Percentiles rank a stretch among this genome's conserved stretches.
These are phyloP conservation scores for Enteromius afrohamiltoni DNA, from an alignment of 2,797 vertebrate genomes.

Conservation along the genomic window DNA sequence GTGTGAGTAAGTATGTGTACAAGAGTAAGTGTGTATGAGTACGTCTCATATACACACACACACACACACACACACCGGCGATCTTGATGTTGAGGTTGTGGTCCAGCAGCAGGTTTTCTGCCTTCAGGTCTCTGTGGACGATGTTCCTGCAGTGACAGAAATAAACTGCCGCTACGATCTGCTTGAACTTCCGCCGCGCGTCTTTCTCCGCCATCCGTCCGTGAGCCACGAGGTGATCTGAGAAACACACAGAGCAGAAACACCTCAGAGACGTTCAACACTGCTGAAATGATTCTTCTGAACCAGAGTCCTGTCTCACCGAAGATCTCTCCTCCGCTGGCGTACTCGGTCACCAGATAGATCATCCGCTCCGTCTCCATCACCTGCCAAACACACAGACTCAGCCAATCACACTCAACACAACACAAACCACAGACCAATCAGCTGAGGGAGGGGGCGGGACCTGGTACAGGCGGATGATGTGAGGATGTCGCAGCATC, in stretches of 20 bases:
- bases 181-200: constrained; percentile 95
- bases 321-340: constrained; percentile 98
- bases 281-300: neutral
- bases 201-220: constrained; percentile 98
- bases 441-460: constrained; percentile 1
- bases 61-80: constrained; percentile 79
- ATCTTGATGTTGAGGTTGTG: constrained; percentile 99
- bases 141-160: constrained; percentile 98
- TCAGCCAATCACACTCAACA: neutral
- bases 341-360: constrained; percentile 97
- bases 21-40: neutral
- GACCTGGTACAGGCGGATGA: constrained; percentile 98
- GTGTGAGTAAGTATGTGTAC: too few species aligned
- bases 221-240: constrained; percentile 97
- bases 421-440: constrained; percentile 20
- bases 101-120: constrained; percentile 96
- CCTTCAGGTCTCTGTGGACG: constrained; percentile 97
- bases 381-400: constrained; percentile 78
- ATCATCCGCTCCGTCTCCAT: constrained; percentile 99
- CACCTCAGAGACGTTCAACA: neutral
- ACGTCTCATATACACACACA: too few species aligned
- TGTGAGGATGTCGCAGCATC: constrained; percentile 97
- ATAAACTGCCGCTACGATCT: constrained; percentile 95
- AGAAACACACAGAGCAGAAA: neutral
- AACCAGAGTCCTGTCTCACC: constrained; percentile 76